Evolutionary conservation across 1,140 invertebrate species (phyloP), one percentile per base, ranked within the genome.

Genomic region (Cylas formicarius): DNA sequence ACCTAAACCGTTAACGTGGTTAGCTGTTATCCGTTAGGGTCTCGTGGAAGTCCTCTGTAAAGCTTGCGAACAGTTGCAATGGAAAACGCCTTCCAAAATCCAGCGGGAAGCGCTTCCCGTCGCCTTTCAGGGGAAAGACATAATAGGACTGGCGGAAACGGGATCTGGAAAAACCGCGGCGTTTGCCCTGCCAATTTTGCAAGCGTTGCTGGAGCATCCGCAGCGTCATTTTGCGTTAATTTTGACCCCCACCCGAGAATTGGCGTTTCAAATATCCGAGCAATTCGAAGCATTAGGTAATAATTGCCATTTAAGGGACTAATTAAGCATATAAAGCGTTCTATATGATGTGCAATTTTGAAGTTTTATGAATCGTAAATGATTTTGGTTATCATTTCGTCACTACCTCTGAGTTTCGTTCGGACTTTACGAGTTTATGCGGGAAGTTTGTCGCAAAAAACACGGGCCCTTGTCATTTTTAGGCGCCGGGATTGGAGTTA

Each of bases 91-190:
- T 2, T 86, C 92, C 5, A 91, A 91, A 70, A 98, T 99, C 61
- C 96, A 99, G 66, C 78, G 73, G 28, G 91, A 97, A 72, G 76
- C 94, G 1, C 89, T 98, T 61, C 94, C 95, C 6, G 62, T 92
- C 10, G 85, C 91, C 3, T 65, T 98, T 20, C 69, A 89, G 74
- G 92, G 92, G 71, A 87, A 86, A 70, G 95, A 99, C 72, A 78
- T 98, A 0, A 97, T 99, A 59, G 95, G 93, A 13, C 68, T 98
- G 34, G 94, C 95, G 2, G 94, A 98, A 72, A 99, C 95, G 3
- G 94, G 96, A 5, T 97, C 93, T 4, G 95, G 96, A 10, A 99
- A 99, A 72, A 99, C 96, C 1, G 96, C 86, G 20, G 91, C 96
- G 0, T 99, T 99, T 72, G 91, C 91, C 1, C 61, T 99, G 39